Conservation (phyloP, 2,888 invertebrate species). For the Adelognathus sp. region DNA sequence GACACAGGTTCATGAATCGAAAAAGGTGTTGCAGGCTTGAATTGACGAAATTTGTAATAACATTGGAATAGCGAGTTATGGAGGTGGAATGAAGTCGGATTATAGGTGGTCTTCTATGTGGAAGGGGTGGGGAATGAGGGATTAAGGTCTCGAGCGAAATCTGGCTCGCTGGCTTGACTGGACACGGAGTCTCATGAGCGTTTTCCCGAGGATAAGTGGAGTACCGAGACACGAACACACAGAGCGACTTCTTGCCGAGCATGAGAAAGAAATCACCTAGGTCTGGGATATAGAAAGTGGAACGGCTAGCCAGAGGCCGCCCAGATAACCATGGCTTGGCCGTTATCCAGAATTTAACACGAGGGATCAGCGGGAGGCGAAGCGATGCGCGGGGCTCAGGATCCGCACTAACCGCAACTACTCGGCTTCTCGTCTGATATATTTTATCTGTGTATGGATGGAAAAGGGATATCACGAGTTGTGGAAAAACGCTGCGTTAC, state of each 20-base stretch:
- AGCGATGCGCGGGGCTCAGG: too few relatives aligned
- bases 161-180: too few relatives aligned
- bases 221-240: background rate
- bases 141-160: too few relatives aligned
- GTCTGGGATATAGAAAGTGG: slow-evolving; percentile 1
- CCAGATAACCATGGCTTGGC: slow-evolving; percentile 71
- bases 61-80: too few relatives aligned
- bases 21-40: too few relatives aligned
- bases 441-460: slow-evolving; percentile 33
- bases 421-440: slow-evolving; percentile 37
- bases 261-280: background rate
- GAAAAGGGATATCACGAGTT: slow-evolving; percentile 9
- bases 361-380: slow-evolving; percentile 58
- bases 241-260: background rate
- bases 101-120: too few relatives aligned
- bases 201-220: slow-evolving; percentile 37
- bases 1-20: too few relatives aligned
- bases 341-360: slow-evolving; percentile 67
- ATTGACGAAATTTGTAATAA: too few relatives aligned
- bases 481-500: slow-evolving; percentile 24
- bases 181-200: too few relatives aligned
- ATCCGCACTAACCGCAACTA: too few relatives aligned
- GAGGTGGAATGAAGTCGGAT: too few relatives aligned
- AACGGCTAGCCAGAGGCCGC: slow-evolving; percentile 44
- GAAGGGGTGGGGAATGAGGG: too few relatives aligned